Conservation (phyloP, 2,113 vertebrate genomes). For the Pteropus alecto region DNA sequence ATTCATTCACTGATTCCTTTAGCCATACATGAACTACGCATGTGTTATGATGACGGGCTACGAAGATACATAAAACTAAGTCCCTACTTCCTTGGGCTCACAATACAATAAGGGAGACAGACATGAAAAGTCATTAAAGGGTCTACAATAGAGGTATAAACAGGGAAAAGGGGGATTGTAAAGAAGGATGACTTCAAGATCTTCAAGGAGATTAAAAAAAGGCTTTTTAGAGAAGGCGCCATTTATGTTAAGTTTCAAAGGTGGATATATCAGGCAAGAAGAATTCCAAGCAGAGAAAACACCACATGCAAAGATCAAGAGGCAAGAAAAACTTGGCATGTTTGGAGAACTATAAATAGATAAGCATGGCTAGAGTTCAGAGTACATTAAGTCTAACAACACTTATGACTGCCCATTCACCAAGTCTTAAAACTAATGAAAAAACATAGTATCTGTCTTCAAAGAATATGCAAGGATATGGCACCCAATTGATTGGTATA, state of each 20-base stretch:
- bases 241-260: conserved; percentile 45
- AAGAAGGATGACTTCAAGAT: conserved; percentile 23
- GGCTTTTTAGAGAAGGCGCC: conserved; percentile 34
- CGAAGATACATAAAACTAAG: conserved; percentile 4
- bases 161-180: background rate
- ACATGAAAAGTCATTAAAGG: background rate
- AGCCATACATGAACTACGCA: background rate
- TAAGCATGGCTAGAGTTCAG: conserved; percentile 17
- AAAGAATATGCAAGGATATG: background rate
- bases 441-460: background rate
- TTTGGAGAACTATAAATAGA: conserved; percentile 53
- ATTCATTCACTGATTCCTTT: background rate
- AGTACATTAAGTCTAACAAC: conserved; percentile 41
- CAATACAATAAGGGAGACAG: background rate
- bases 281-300: conserved; percentile 41
- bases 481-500: background rate
- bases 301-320: conserved; percentile 33
- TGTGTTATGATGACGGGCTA: background rate
- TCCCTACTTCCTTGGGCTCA: background rate
- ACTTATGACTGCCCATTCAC: conserved; percentile 31
- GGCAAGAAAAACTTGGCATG: conserved; percentile 32
- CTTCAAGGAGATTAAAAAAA: background rate
- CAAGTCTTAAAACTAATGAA: conserved; percentile 22
- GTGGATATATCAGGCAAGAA: conserved; percentile 13
- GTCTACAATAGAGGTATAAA: background rate